Evolutionary conservation across 2,888 invertebrate species (phyloP).

Genomic region (Eristalis pertinax): DNA sequence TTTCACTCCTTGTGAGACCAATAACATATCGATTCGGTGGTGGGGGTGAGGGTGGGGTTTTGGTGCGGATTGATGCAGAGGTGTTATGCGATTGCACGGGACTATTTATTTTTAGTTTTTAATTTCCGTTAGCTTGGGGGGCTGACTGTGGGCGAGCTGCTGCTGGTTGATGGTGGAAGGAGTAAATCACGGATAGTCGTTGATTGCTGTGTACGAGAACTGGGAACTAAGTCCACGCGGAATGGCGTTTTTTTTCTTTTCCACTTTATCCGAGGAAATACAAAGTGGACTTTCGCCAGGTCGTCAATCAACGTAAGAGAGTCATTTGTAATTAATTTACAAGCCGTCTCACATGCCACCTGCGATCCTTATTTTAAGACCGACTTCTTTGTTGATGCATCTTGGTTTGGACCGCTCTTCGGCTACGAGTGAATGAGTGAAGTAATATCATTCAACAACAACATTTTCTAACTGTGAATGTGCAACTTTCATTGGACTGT

Average conservation of each 20-base stretch:
- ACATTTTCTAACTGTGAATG: too few relatives aligned
- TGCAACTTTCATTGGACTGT: too few relatives aligned
- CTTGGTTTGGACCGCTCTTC: too few relatives aligned
- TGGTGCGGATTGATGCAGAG: conserved; percentile 28
- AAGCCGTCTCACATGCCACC: too few relatives aligned
- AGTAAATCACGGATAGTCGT: not conserved
- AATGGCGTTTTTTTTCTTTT: not conserved
- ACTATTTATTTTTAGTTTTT: conserved; percentile 71
- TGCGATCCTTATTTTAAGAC: too few relatives aligned
- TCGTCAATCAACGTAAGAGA: too few relatives aligned
- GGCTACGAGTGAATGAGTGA: too few relatives aligned
- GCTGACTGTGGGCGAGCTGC: conserved; percentile 21
- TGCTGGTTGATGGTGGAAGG: not conserved
- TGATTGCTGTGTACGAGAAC: not conserved
- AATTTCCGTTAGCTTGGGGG: conserved; percentile 57
- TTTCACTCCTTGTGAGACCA: conserved; percentile 44
- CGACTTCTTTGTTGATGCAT: too few relatives aligned
- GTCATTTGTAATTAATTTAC: too few relatives aligned
- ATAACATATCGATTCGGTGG: conserved; percentile 55
- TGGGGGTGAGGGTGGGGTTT: not conserved
- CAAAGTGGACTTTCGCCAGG: not conserved
- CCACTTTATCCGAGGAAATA: not conserved
- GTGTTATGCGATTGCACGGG: conserved; percentile 56
- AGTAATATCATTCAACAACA: too few relatives aligned
- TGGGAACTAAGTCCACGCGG: not conserved